Conservation (phyloP, 2,888 invertebrate species). For the Polymixis lichenea region DNA sequence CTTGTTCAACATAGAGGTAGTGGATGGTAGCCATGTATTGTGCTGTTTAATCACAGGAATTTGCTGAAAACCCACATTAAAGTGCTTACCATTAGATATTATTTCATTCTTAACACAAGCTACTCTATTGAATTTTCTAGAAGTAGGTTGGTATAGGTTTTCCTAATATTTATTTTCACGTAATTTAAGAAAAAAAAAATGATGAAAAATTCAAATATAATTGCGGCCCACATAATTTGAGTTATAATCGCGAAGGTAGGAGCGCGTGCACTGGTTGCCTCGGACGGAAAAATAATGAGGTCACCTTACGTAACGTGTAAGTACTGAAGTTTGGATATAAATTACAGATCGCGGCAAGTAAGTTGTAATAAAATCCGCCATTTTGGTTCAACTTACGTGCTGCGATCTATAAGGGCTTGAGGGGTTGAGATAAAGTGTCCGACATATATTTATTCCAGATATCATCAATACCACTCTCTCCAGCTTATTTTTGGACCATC, state of each 20-base stretch:
- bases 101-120: not conserved
- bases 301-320: too few species aligned
- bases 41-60: not conserved
- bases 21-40: not conserved
- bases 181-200: not conserved
- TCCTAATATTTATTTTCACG: not conserved
- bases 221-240: not conserved
- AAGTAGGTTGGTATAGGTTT: not conserved
- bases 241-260: not conserved
- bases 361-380: too few species aligned
- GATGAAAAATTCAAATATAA: not conserved
- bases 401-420: too few species aligned
- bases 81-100: not conserved
- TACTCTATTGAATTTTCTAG: not conserved
- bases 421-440: not conserved
- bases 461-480: not conserved
- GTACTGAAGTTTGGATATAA: too few species aligned
- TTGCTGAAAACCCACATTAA: not conserved
- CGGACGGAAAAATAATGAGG: too few species aligned
- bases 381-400: too few species aligned
- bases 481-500: too few species aligned
- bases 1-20: not conserved
- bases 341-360: too few species aligned
- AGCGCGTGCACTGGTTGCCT: too few species aligned
- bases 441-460: not conserved